Conservation (phyloP, 2,113 vertebrate species). For the Spheniscus mendiculus region DNA sequence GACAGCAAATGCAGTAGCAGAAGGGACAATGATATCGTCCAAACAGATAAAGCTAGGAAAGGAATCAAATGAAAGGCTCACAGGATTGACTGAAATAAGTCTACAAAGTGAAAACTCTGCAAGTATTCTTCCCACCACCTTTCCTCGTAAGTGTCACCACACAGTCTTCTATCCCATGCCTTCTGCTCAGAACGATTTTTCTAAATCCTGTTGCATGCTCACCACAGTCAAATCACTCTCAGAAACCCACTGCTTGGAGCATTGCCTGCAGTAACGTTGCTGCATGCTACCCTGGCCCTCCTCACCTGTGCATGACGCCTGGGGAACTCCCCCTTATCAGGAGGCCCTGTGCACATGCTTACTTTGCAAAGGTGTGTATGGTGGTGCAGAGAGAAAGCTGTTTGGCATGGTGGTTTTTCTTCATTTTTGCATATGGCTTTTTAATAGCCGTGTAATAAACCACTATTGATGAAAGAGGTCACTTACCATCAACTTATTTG, state of each 20-base stretch:
- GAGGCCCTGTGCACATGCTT: not conserved
- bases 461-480: slow-evolving; percentile 50
- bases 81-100: not conserved
- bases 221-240: too few species aligned
- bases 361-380: not conserved
- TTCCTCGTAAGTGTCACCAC: not conserved
- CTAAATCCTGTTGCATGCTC: not conserved
- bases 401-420: not conserved
- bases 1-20: not conserved
- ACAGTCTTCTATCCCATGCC: not conserved
- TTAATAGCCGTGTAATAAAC: slow-evolving; percentile 36
- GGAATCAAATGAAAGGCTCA: not conserved
- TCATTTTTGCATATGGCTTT: not conserved
- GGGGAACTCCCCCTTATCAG: not conserved
- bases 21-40: not conserved
- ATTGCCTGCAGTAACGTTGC: accelerated
- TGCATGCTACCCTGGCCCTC: not conserved
- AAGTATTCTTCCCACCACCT: not conserved
- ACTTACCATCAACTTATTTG: slow-evolving; percentile 52
- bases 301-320: not conserved
- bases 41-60: not conserved
- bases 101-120: not conserved
- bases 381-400: not conserved
- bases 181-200: not conserved
- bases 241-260: not conserved